Percentiles rank a stretch among this genome's conserved stretches.
Conservation (phyloP, 2,113 vertebrate genomes). For the Microtus pennsylvanicus region DNA sequence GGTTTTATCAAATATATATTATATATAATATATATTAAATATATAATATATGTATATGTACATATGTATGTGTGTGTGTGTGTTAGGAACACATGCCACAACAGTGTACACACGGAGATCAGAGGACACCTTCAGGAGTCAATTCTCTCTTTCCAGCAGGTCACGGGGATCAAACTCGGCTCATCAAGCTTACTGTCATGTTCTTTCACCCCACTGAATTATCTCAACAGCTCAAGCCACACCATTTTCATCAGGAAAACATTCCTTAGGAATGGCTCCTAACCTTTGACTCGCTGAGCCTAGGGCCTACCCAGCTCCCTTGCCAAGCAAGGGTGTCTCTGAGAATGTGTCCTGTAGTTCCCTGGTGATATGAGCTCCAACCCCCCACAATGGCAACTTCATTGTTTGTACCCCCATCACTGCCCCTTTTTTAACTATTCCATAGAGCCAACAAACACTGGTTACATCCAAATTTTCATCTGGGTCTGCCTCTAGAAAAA, state of each 20-base stretch:
- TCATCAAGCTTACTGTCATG: too few relatives aligned
- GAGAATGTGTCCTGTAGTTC: not conserved
- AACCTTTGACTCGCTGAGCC: not conserved
- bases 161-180: not conserved
- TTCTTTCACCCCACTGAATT: not conserved
- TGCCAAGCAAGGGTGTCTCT: not conserved
- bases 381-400: too few relatives aligned
- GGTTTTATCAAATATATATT: not conserved
- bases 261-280: not conserved
- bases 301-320: not conserved
- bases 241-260: not conserved
- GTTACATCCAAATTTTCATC: not conserved
- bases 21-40: too few relatives aligned
- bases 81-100: not conserved
- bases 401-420: not conserved
- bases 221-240: not conserved
- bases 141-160: not conserved
- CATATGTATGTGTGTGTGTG: not conserved
- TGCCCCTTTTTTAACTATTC: not conserved
- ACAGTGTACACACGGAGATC: not conserved
- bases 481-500: slow-evolving; percentile 2
- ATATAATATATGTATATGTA: too few relatives aligned
- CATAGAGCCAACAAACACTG: not conserved
- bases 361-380: too few relatives aligned
- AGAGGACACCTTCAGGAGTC: not conserved